Evolutionary conservation across 2,113 vertebrate species (phyloP).

Genomic region (Chlorodrepanis virens): DNA sequence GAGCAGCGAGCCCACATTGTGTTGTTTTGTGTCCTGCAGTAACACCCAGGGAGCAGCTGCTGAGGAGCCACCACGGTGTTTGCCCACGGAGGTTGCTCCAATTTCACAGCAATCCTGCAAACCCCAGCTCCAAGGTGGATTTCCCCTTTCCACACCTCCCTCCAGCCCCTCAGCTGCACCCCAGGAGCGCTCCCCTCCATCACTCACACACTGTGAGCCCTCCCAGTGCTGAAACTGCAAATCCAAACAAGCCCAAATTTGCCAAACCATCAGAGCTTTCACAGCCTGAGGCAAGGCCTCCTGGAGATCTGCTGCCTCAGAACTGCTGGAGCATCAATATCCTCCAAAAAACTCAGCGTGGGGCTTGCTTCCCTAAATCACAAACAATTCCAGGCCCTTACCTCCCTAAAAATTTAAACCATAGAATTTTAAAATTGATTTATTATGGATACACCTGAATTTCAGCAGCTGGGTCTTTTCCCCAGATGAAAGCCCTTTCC

Average conservation of each 20-base stretch:
- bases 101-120: background rate
- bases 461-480: background rate
- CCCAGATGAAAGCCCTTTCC: background rate
- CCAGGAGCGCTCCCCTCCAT: rapidly evolving
- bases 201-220: rapidly evolving
- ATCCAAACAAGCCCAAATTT: background rate
- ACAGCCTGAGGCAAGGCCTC: background rate
- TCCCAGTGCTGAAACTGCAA: background rate
- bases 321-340: background rate
- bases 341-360: background rate
- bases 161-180: background rate
- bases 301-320: background rate
- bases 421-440: background rate
- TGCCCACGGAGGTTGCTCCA: background rate
- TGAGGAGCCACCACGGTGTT: rapidly evolving
- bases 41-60: background rate
- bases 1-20: too few relatives aligned
- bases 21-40: too few relatives aligned
- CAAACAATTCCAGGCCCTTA: background rate
- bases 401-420: background rate
- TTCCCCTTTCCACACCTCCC: background rate
- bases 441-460: background rate
- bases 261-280: background rate
- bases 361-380: background rate
- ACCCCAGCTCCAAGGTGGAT: background rate